Evolutionary conservation across 2,113 vertebrate genomes (phyloP).

Genomic region (Hystrix cristata): DNA sequence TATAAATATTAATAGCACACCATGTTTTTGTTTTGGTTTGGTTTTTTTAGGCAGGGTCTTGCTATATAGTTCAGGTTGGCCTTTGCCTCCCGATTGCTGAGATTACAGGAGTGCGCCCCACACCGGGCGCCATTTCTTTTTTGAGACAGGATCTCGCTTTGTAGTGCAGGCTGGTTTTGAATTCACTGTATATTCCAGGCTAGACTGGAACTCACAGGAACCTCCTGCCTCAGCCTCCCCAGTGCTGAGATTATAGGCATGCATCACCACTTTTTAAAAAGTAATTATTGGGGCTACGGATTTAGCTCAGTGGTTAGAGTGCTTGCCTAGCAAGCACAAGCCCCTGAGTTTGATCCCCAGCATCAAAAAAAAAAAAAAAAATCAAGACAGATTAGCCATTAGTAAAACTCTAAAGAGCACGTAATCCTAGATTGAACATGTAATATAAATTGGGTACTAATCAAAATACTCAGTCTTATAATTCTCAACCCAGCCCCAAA

Average conservation of each 20-base stretch:
- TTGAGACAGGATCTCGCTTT: not conserved
- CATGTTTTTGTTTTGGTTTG: not conserved
- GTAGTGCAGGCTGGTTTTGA: not conserved
- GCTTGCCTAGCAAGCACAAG: too few relatives aligned
- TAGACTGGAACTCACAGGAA: too few relatives aligned
- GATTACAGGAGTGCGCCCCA: too few relatives aligned
- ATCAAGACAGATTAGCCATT: not conserved
- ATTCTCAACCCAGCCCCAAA: slow-evolving; percentile 4
- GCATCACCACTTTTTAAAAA: not conserved
- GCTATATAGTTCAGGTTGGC: not conserved
- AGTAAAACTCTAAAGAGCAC: slow-evolving; percentile 42
- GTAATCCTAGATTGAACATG: slow-evolving; percentile 21
- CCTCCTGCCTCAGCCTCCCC: not conserved
- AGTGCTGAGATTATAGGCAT: not conserved
- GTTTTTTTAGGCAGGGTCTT: not conserved
- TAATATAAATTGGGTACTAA: not conserved
- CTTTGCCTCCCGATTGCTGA: too few relatives aligned
- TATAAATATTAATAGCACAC: not conserved
- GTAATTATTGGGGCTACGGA: not conserved
- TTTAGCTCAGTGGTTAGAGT: too few relatives aligned
- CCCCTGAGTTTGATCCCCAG: too few relatives aligned
- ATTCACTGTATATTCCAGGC: not conserved
- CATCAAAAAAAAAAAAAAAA: slow-evolving; percentile 31
- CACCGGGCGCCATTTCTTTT: not conserved
- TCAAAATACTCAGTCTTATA: slow-evolving; percentile 36